A percentile compares a stretch with the other conserved stretches of the same genome.
Evolutionary conservation across 1,140 invertebrate genomes (phyloP).

Genomic region (Drosophila navojoa): DNA sequence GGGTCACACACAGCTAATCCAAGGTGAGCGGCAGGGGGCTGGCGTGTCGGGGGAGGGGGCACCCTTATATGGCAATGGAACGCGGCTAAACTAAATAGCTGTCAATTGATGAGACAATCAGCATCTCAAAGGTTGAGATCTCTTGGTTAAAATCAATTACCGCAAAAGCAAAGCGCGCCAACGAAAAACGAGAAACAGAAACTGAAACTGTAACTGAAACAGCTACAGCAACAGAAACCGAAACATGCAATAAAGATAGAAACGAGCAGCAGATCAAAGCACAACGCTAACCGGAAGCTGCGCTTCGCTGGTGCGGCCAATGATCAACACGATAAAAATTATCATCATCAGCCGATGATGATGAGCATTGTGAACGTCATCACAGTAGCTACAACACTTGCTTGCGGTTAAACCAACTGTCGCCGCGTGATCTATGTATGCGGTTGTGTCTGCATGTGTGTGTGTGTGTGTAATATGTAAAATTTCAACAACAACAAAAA

Average conservation of each 20-base stretch:
- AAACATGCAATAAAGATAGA: constrained; percentile 40
- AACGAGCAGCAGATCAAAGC: constrained; percentile 39
- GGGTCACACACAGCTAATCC: constrained; percentile 58
- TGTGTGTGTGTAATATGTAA: constrained; percentile 20
- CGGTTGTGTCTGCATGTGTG: constrained; percentile 16
- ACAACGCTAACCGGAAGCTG: constrained; percentile 72
- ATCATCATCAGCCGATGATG: constrained; percentile 2
- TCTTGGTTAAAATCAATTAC: constrained; percentile 74
- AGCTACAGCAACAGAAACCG: constrained; percentile 2
- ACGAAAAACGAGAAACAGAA: constrained; percentile 19
- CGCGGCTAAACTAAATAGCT: constrained; percentile 42
- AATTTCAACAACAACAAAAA: constrained; percentile 27
- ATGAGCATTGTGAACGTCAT: constrained; percentile 37
- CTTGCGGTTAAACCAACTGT: constrained; percentile 59
- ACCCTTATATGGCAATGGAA: constrained; percentile 33
- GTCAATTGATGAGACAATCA: constrained; percentile 63
- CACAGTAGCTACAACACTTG: constrained; percentile 56
- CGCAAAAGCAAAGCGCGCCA: constrained; percentile 41
- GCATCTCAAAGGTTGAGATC: constrained; percentile 63
- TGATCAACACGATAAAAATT: constrained; percentile 10
- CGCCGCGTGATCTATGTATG: constrained; percentile 10
- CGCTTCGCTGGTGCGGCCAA: constrained; percentile 41
- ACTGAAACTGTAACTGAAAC: no score
- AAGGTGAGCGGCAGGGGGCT: constrained; percentile 26
- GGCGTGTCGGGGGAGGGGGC: constrained; percentile 8